Evolutionary conservation across 2,113 vertebrate genomes (phyloP).

Genomic region (Nesospiza acunhae): DNA sequence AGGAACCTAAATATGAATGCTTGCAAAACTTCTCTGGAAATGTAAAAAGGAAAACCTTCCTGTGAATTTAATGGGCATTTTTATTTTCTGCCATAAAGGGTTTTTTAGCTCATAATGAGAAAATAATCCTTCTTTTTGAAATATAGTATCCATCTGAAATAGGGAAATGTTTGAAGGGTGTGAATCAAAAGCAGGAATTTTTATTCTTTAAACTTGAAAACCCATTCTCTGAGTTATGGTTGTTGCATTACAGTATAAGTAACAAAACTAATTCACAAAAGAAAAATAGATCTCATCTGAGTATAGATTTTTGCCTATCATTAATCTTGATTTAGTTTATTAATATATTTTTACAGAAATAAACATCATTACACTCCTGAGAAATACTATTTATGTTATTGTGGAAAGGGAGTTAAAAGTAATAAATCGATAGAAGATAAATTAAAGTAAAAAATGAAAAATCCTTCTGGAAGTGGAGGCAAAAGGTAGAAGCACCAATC

Average conservation of each 20-base stretch:
- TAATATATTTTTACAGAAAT: conserved; percentile 57
- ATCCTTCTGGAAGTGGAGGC: background rate
- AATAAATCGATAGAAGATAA: background rate
- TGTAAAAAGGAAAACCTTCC: background rate
- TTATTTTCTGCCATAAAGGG: background rate
- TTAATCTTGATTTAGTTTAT: conserved; percentile 69
- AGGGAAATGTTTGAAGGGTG: conserved; percentile 70
- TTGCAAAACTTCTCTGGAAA: background rate
- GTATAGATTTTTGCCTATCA: conserved; percentile 68
- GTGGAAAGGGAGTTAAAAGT: background rate
- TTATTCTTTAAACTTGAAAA: conserved; percentile 80
- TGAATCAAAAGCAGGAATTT: conserved; percentile 78
- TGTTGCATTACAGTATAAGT: conserved; percentile 72
- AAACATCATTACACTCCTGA: conserved; percentile 53
- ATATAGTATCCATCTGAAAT: conserved; percentile 27
- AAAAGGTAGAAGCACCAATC: background rate
- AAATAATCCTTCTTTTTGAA: conserved; percentile 14
- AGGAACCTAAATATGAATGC: background rate
- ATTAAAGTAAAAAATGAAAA: background rate
- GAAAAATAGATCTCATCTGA: conserved; percentile 72
- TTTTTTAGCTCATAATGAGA: conserved; percentile 49
- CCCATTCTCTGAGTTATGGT: conserved; percentile 75
- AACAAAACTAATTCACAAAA: conserved; percentile 77
- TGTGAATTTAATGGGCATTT: background rate
- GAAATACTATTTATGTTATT: conserved; percentile 39